A percentile compares a stretch with the other conserved stretches of the same genome.
Evolutionary conservation across 1,140 invertebrate species (phyloP).

Genomic region (Cydia pomonella): DNA sequence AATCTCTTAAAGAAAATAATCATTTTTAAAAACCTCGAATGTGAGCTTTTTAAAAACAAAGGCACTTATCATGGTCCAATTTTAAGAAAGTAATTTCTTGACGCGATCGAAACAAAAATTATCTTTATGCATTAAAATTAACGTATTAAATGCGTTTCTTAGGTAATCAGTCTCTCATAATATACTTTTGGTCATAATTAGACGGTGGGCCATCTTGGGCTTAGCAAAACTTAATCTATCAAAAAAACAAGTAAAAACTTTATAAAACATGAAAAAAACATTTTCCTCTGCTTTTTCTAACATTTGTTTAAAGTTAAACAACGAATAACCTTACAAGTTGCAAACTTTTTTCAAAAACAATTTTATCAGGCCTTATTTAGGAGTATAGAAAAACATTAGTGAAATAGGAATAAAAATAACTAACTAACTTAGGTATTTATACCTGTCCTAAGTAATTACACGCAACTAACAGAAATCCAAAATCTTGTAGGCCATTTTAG

Average conservation of each 20-base stretch:
- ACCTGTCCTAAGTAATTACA: too few species aligned
- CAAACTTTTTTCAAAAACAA: not conserved
- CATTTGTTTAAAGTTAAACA: too few species aligned
- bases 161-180: slow-evolving; percentile 11
- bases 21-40: not conserved
- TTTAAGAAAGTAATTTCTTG: not conserved
- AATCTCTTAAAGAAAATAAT: slow-evolving; percentile 36
- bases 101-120: not conserved
- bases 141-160: not conserved
- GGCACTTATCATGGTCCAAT: slow-evolving; percentile 9
- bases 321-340: not conserved
- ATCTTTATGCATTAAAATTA: slow-evolving; percentile 1
- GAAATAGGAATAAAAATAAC: not conserved
- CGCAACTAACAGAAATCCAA: not conserved
- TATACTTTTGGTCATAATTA: slow-evolving; percentile 6
- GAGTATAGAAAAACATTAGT: not conserved
- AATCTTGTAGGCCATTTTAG: not conserved
- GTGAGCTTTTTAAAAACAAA: not conserved
- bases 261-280: not conserved
- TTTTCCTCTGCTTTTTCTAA: not conserved
- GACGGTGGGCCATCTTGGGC: slow-evolving; percentile 8
- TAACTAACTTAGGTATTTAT: too few species aligned
- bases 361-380: slow-evolving; percentile 1
- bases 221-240: not conserved
- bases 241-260: not conserved